Conservation (phyloP, 2,888 invertebrate species). For the Eurois occulta region DNA sequence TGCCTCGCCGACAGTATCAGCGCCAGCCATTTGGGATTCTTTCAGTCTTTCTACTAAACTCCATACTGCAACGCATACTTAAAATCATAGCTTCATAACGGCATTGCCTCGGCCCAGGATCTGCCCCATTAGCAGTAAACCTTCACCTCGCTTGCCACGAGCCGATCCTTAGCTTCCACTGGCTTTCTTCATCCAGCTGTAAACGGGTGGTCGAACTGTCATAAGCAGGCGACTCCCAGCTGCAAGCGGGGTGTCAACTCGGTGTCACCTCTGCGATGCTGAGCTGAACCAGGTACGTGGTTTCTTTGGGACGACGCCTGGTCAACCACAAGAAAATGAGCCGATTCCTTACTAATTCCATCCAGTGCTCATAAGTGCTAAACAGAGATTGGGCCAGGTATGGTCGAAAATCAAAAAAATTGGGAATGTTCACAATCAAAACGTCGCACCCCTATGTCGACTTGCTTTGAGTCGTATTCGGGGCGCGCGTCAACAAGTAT, state of each 20-base stretch:
- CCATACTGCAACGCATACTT: background rate
- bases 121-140: background rate
- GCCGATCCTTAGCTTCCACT: background rate
- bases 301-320: background rate
- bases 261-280: background rate
- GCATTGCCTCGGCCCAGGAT: background rate
- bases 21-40: background rate
- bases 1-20: too few species aligned
- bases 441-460: slow-evolving; percentile 36
- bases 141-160: background rate
- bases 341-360: background rate
- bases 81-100: background rate
- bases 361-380: background rate
- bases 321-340: background rate
- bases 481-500: slow-evolving; percentile 78
- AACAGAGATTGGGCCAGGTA: too few species aligned
- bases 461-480: slow-evolving; percentile 75
- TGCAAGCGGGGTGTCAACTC: background rate
- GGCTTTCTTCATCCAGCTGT: background rate
- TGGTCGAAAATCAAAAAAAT: background rate
- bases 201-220: background rate
- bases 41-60: background rate
- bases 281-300: background rate
- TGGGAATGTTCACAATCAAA: background rate
- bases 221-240: background rate